These are phyloP conservation scores for Heteromormyrus szaboi DNA, from an alignment of 2,797 vertebrate species.

Conservation along the genomic window DNA sequence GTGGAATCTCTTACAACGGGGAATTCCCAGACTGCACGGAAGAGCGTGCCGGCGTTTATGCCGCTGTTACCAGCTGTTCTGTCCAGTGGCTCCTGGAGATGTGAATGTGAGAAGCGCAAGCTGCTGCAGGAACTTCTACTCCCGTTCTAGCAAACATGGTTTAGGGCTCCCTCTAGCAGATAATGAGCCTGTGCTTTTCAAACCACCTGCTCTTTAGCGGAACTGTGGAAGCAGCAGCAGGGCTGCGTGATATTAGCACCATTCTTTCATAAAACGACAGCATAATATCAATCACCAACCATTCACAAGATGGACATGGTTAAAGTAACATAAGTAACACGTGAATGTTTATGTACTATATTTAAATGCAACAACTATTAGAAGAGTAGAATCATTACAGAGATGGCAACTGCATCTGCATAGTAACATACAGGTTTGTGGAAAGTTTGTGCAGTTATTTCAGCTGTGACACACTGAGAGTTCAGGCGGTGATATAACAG, in stretches of 20 bases:
- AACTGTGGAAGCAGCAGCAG: slow-evolving; percentile 30
- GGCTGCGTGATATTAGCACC: not conserved
- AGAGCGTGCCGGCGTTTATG: not conserved
- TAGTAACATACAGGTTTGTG: not conserved
- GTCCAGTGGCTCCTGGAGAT: not conserved
- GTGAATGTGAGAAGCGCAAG: slow-evolving; percentile 37
- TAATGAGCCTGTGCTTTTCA: slow-evolving; percentile 59
- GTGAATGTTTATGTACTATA: not conserved
- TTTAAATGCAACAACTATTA: not conserved
- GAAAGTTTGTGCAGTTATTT: not conserved
- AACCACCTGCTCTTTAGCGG: slow-evolving; percentile 55
- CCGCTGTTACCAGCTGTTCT: not conserved
- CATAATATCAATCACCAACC: not conserved
- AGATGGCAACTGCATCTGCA: not conserved
- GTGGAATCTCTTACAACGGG: not conserved
- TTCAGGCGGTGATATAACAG: not conserved
- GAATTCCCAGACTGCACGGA: not conserved
- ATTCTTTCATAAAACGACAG: not conserved
- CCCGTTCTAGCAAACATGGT: slow-evolving; percentile 47
- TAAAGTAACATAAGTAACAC: not conserved
- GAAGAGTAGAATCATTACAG: not conserved
- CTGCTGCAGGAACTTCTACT: slow-evolving; percentile 39
- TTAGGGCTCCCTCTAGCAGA: slow-evolving; percentile 50
- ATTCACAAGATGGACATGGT: not conserved
- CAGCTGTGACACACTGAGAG: not conserved